phyloP scores from a whole-genome alignment of 1,140 invertebrate species.

The Bicyclus anynana region DNA sequence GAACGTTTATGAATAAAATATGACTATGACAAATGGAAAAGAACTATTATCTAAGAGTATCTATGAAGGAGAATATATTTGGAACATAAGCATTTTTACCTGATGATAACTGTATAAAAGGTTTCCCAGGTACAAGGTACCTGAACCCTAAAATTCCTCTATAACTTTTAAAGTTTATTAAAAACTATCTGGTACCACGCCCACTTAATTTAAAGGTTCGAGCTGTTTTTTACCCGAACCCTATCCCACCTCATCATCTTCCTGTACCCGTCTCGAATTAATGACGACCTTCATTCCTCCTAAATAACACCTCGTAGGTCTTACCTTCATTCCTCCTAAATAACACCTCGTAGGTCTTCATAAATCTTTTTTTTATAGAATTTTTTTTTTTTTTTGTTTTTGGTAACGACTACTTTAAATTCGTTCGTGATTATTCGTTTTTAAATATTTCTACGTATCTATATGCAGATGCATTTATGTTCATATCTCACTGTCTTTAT shows the following conservation, averaged over 20 bases:
- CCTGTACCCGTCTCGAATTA: neutral
- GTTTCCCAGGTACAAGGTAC: neutral
- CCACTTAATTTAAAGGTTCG: constrained; percentile 12
- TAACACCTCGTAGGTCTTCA: neutral
- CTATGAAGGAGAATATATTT: too few relatives aligned
- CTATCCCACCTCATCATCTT: constrained; percentile 6
- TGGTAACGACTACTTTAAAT: too few relatives aligned
- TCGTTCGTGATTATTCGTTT: too few relatives aligned
- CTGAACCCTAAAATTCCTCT: neutral
- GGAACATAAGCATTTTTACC: too few relatives aligned
- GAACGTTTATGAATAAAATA: too few relatives aligned
- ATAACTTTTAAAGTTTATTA: neutral
- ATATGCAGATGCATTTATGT: too few relatives aligned
- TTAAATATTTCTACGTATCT: too few relatives aligned
- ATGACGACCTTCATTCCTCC: neutral
- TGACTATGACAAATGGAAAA: too few relatives aligned
- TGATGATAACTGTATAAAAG: too few relatives aligned
- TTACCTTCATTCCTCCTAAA: neutral
- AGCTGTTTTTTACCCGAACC: constrained; percentile 8
- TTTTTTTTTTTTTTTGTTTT: too few relatives aligned
- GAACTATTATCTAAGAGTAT: too few relatives aligned
- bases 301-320: neutral
- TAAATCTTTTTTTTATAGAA: neutral
- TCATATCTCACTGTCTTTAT: too few relatives aligned
- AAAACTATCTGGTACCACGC: constrained; percentile 4